A percentile compares a stretch with the other conserved stretches of the same genome.
phyloP scores from a whole-genome alignment of 1,140 invertebrate genomes.

The Drepana arcuata region DNA sequence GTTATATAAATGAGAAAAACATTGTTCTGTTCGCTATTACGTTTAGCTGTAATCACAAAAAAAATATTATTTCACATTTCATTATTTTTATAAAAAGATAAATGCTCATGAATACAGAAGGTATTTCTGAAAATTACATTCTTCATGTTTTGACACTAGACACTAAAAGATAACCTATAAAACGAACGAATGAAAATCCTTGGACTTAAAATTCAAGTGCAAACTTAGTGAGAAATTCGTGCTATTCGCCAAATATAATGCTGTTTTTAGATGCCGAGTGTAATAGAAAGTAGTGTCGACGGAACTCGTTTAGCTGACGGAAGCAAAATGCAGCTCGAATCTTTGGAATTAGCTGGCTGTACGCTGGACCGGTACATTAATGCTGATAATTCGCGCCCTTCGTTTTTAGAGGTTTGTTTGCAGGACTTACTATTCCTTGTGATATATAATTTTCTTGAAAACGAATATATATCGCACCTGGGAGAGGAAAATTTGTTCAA shows the following conservation, averaged over 20 bases:
- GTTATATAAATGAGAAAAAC: too few relatives aligned
- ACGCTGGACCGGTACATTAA: slow-evolving; percentile 81
- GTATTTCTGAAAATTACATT: too few relatives aligned
- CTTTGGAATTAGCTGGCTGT: slow-evolving; percentile 79
- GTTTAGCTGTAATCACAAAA: too few relatives aligned
- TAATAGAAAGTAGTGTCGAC: slow-evolving; percentile 36
- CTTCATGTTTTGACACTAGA: too few relatives aligned
- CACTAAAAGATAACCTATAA: slow-evolving; percentile 33
- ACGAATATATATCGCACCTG: too few relatives aligned
- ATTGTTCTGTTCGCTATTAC: too few relatives aligned
- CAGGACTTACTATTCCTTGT: too few relatives aligned
- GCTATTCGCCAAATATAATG: slow-evolving; percentile 11
- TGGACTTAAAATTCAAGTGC: slow-evolving; percentile 3
- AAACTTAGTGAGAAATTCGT: slow-evolving; percentile 5
- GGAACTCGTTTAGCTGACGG: slow-evolving; percentile 37
- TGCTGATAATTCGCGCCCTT: slow-evolving; percentile 80
- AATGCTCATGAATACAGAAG: too few relatives aligned
- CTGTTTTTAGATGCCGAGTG: slow-evolving; percentile 52
- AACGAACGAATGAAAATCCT: slow-evolving; percentile 8
- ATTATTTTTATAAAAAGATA: too few relatives aligned
- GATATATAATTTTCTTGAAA: too few relatives aligned
- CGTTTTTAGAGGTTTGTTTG: slow-evolving; percentile 73
- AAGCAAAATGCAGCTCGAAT: slow-evolving; percentile 75
- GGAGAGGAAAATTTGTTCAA: too few relatives aligned
- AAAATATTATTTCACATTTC: too few relatives aligned